phyloP scores from a whole-genome alignment of 2,888 invertebrate species.

The Drosophila hamatofila region DNA sequence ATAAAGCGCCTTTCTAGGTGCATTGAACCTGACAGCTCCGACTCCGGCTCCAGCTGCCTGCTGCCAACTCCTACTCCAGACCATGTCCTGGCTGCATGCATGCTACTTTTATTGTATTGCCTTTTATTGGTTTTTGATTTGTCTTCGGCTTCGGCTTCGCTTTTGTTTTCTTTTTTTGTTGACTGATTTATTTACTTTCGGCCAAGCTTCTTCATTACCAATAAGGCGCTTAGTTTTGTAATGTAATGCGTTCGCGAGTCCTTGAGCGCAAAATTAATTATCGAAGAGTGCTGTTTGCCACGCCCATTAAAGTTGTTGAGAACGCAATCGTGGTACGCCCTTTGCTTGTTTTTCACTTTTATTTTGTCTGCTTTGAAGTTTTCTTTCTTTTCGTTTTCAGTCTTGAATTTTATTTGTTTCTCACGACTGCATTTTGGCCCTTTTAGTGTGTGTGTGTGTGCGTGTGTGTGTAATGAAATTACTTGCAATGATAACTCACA shows the following conservation, averaged over 20 bases:
- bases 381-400: slow-evolving; percentile 1
- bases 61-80: not conserved
- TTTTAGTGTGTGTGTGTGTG: not conserved
- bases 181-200: slow-evolving; percentile 24
- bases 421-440: slow-evolving; percentile 50
- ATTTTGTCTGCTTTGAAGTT: slow-evolving; percentile 53
- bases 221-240: slow-evolving; percentile 72
- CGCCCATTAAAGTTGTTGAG: slow-evolving; percentile 38
- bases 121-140: slow-evolving; percentile 81
- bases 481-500: slow-evolving; percentile 65
- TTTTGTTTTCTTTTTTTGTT: slow-evolving; percentile 7
- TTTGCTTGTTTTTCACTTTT: slow-evolving; percentile 65
- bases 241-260: slow-evolving; percentile 58
- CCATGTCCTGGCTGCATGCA: slow-evolving; percentile 31
- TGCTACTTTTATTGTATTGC: slow-evolving; percentile 57
- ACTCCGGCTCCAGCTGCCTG: not conserved
- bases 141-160: slow-evolving; percentile 13
- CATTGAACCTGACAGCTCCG: slow-evolving; percentile 54
- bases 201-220: slow-evolving; percentile 52
- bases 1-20: slow-evolving; percentile 44
- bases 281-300: slow-evolving; percentile 45
- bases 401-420: slow-evolving; percentile 62
- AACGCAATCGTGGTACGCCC: slow-evolving; percentile 63
- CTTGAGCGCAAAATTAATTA: slow-evolving; percentile 76
- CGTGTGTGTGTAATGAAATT: slow-evolving; percentile 65